Evolutionary conservation across 2,888 invertebrate species (phyloP), one percentile per base, ranked within the genome.

Genomic region (Stenolophus ochropezus): DNA sequence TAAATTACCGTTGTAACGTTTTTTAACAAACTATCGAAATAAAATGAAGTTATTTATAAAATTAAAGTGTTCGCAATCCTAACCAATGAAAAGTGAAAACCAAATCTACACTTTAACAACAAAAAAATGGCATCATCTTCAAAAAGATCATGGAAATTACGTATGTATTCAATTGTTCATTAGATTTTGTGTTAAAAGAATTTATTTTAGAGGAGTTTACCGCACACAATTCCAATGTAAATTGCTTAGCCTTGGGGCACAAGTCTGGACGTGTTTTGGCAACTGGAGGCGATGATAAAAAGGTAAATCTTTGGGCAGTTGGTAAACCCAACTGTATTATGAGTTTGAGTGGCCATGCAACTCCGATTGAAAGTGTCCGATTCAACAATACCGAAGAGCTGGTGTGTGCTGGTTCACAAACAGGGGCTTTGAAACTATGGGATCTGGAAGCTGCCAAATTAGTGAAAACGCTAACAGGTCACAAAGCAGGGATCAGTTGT

Each of bases 271-370:
- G 96, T 87, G 97, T 97, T 76, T 92, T 97, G 89, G 97, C 96
- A 51, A 97, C 97, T 83, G 98, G 98, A 81, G 98, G 98, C 83
- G 97, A 98, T 89, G 98, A 98, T 91, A 96, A 97, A 89, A 98
- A 98, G 90, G 98, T 98, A 76, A 98, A 98, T 90, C 90, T 98
- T 84, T 98, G 98, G 98, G 97, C 98, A 11, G 96, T 98, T 84
- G 98, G 98, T 49, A 96, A 98, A 88, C 95, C 96, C 86, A 96
- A 96, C 89, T 98, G 97, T 90, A 96, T 98, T 87, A 96, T 98
- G 97, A 97, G 97, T 88, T 91, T 98, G 84, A 96, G 96, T 89
- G 98, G 98, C 0, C 98, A 98, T 89, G 96, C 96, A 84, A 96
- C 97, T 74, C 94, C 97, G 14, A 95, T 98, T 84, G 97, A 98